Base-by-base conservation (phyloP, 1,140 invertebrate species). In the Micrasema minimum region DNA sequence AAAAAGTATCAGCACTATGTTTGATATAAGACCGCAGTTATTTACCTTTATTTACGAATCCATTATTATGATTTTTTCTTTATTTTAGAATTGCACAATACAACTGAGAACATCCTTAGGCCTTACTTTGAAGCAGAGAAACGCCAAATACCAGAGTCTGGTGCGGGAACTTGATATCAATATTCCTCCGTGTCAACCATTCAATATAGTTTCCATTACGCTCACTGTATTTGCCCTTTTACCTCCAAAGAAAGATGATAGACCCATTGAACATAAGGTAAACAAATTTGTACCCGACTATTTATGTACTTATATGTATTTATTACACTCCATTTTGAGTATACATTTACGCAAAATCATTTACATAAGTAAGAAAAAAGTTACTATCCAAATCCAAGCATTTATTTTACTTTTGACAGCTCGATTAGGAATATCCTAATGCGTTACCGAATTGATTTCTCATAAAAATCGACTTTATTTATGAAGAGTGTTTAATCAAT, bases 161-260 rank as follows among this genome's bases (percentile, higher is more conserved):
- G 79, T 83, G 14, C 86, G 86, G 23, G 86, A 88, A 66, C 71
- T 93, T 46, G 86, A 88, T 50, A 82, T 93, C 20, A 78, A 83
- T 5, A 80, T 95, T 51, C 84, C 88, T 10, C 78, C 87, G 1
- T 88, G 89, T 62, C 87, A 89, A 69, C 91, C 92, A 0, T 95
- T 95, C 76, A 83, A 88, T 66, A 90, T 86, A 0, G 84, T 87
- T 0, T 83, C 80, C 37, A 80, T 92, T 37, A 84, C 87, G 0
- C 78, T 96, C 0, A 85, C 86, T 65, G 84, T 95, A 14, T 86
- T 92, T 37, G 91, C 92, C 2, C 89, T 90, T 69, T 79, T 95
- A 45, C 90, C 90, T 16, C 90, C 89, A 75, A 89, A 86, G 75
- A 88, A 88, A 79, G 78, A 87, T 43, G 86, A 85, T 62, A 85